Conservation (phyloP, 2,888 invertebrate species). For the Zootermopsis nevadensis region DNA sequence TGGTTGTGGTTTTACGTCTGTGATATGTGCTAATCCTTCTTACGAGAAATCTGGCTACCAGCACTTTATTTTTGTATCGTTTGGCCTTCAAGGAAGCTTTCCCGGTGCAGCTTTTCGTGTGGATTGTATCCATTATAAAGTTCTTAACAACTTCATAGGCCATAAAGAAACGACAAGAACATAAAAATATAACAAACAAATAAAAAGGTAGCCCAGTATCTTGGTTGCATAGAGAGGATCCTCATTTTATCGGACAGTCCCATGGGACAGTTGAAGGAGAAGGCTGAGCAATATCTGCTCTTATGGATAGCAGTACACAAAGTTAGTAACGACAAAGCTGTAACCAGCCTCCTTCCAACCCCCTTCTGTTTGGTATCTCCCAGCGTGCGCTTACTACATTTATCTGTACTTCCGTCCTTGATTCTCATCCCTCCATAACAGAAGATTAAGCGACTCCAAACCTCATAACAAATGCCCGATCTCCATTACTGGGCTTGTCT, state of each 20-base stretch:
- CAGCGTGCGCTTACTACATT: not conserved
- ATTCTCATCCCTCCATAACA: too few species aligned
- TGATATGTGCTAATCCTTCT: too few species aligned
- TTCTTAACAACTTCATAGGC: slow-evolving; percentile 11
- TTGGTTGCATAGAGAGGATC: not conserved
- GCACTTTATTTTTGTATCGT: not conserved
- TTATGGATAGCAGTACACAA: not conserved
- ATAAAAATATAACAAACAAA: slow-evolving; percentile 13
- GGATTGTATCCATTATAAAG: not conserved
- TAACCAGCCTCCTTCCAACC: not conserved
- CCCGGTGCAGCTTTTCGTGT: not conserved
- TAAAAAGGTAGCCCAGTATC: not conserved
- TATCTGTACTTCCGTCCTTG: too few species aligned
- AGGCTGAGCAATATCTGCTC: not conserved
- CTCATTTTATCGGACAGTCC: not conserved
- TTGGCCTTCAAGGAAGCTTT: slow-evolving; percentile 3
- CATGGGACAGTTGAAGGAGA: not conserved
- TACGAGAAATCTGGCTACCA: not conserved
- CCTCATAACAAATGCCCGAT: too few species aligned
- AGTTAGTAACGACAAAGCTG: not conserved
- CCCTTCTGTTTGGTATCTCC: not conserved
- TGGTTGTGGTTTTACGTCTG: too few species aligned
- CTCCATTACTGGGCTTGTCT: too few species aligned
- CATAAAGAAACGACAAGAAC: slow-evolving; percentile 3
- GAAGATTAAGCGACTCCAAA: too few species aligned